Evolutionary conservation across 1,140 invertebrate genomes (phyloP), one percentile per base, ranked within the genome.

Genomic region (Drosophila kohkoa): DNA sequence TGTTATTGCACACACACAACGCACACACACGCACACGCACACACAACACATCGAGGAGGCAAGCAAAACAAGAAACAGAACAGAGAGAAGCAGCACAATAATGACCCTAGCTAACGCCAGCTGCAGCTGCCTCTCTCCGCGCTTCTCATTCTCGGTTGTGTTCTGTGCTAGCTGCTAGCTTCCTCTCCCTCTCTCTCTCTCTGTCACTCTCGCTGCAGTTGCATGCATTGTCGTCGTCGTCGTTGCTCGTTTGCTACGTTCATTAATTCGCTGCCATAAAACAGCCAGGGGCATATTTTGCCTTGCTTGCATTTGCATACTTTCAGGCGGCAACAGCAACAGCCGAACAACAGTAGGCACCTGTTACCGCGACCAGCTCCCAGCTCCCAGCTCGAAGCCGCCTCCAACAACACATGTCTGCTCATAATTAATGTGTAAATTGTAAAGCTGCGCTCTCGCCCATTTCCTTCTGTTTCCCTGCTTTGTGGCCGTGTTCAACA

Each of bases 351-450:
- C 75, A 63, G 58, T 63, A 71, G 77, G 83, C 83, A 88, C 85
- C 83, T 87, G 83, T 87, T 87, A 87, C 83, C 83, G 78, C 82
- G 79, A 75, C 58, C 69, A 59, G 51, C 38, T 15, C 45, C 35
- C 35, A 4, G 30, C 62, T 60, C 16, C 77, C 67, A 70, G 28
- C 35, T 43, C 35, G 1, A 2, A 38, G 35, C 10, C 8, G 35
- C 7, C 35, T 13, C 83, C 83, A 85, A 83, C 85, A 89, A 89
- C 85, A 89, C 85, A 89, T 89, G 81, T 89, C 85, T 89, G 85
- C 85, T 89, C 85, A 89, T 89, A 89, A 89, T 89, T 89, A 89
- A 89, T 89, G 85, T 89, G 85, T 89, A 89, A 89, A 89, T 85
- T 89, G 85, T 89, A 89, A 89, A 89, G 85, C 85, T 81, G 67